Evolutionary conservation across 1,140 invertebrate genomes (phyloP).

Genomic region (Notospermus geniculatus): DNA sequence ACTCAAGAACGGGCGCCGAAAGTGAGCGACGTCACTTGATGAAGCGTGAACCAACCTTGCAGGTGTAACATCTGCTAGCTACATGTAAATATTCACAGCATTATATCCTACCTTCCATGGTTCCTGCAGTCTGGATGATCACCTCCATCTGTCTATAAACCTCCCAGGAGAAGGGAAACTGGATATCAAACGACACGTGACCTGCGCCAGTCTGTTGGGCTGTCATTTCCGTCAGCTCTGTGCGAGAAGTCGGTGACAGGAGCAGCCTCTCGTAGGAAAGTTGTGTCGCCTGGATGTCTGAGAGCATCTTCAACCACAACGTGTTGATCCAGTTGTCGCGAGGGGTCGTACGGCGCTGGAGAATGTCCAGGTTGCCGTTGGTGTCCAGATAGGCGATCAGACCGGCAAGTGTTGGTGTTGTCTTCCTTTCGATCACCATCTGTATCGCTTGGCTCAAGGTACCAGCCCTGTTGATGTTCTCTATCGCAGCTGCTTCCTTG

Average conservation of each 20-base stretch:
- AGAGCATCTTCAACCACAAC: constrained; percentile 28
- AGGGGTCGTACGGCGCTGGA: constrained; percentile 8
- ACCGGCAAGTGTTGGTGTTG: constrained; percentile 35
- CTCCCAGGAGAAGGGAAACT: constrained; percentile 39
- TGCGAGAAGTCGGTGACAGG: constrained; percentile 19
- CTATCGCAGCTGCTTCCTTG: constrained; percentile 31
- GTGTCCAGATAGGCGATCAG: constrained; percentile 38
- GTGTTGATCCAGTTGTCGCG: constrained; percentile 16
- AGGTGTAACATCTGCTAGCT: no score
- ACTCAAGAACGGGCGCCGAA: no score
- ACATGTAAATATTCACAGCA: no score
- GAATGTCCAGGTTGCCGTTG: constrained; percentile 36
- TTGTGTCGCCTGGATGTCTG: constrained; percentile 11
- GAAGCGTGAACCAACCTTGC: no score
- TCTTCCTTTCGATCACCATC: constrained; percentile 27
- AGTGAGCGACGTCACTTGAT: no score
- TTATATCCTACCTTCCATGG: no score
- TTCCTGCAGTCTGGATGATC: constrained; percentile 13
- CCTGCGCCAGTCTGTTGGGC: constrained; percentile 21
- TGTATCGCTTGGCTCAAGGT: constrained; percentile 33
- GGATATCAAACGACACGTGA: constrained; percentile 16
- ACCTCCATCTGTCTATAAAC: constrained; percentile 29
- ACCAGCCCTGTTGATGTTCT: constrained; percentile 34
- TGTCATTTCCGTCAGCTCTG: constrained; percentile 28
- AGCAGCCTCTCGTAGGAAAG: constrained; percentile 22